These are phyloP conservation scores for Drosophila algonquin DNA, from an alignment of 2,888 invertebrate species.

Conservation along the genomic window DNA sequence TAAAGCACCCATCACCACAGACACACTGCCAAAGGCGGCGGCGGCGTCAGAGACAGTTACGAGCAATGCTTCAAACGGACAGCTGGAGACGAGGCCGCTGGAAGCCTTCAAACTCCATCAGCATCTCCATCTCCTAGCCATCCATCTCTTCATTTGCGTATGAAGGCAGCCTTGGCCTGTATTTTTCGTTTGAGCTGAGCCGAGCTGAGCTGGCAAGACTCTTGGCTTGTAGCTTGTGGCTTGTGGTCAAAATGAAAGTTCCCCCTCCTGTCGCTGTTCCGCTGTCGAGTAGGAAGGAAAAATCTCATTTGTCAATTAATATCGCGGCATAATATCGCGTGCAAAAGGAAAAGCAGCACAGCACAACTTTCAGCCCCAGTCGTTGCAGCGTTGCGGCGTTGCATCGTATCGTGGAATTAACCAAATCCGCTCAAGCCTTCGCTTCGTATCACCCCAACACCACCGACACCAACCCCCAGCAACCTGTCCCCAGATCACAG, in stretches of 20 bases:
- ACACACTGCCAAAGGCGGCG: conserved; percentile 70
- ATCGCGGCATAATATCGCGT: conserved; percentile 77
- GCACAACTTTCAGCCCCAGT: conserved; percentile 73
- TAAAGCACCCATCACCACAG: conserved; percentile 54
- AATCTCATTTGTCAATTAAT: conserved; percentile 82
- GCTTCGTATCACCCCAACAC: conserved; percentile 6
- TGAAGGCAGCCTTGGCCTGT: conserved; percentile 73
- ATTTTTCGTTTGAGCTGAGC: conserved; percentile 58
- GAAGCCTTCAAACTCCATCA: conserved; percentile 6
- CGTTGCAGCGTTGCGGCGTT: conserved; percentile 15
- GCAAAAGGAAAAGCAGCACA: conserved; percentile 60
- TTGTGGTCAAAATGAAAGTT: conserved; percentile 80
- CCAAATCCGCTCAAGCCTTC: conserved; percentile 66
- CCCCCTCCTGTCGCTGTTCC: conserved; percentile 75
- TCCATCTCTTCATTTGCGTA: conserved; percentile 37
- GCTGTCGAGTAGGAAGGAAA: conserved; percentile 80
- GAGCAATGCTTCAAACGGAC: conserved; percentile 61
- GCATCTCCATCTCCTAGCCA: neutral
- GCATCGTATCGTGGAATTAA: conserved; percentile 65
- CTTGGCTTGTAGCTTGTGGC: conserved; percentile 55
- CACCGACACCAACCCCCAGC: conserved; percentile 3
- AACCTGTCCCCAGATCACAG: conserved; percentile 3
- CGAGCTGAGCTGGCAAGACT: conserved; percentile 47
- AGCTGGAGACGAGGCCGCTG: conserved; percentile 21
- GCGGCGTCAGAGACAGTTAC: conserved; percentile 64